Percentiles rank a stretch among this genome's conserved stretches.
Evolutionary conservation across 2,113 vertebrate species (phyloP).

Genomic region (Tragelaphus imberbis): DNA sequence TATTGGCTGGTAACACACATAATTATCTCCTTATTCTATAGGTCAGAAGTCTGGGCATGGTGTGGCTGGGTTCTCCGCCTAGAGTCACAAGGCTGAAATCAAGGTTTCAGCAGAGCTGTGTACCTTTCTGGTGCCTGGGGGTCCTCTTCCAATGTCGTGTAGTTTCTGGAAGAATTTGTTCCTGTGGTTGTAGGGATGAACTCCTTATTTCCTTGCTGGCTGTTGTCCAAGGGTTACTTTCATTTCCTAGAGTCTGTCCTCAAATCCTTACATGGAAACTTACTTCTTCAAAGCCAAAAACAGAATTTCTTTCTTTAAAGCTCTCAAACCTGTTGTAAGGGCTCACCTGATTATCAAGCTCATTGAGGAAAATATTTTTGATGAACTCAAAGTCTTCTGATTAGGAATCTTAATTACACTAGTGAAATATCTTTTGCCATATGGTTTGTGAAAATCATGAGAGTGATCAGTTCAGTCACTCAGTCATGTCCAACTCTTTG

Average conservation of each 20-base stretch:
- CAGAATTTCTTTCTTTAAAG: background rate
- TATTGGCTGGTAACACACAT: background rate
- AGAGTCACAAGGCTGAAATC: background rate
- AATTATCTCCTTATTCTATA: background rate
- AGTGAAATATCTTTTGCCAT: background rate
- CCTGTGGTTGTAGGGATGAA: background rate
- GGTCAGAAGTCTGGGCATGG: background rate
- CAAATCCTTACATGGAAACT: background rate
- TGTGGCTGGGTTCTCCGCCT: background rate
- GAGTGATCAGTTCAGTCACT: background rate
- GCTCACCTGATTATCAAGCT: background rate
- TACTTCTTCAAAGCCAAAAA: background rate
- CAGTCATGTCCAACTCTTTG: background rate
- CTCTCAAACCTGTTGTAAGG: background rate
- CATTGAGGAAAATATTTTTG: background rate
- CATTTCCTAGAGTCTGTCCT: background rate
- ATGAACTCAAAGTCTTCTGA: background rate
- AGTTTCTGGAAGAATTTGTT: background rate
- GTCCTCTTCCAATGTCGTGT: background rate
- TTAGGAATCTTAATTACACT: background rate
- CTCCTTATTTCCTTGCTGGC: background rate
- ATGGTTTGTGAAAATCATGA: background rate
- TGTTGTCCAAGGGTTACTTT: background rate
- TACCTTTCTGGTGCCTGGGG: background rate
- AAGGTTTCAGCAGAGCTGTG: background rate